Base-by-base conservation (phyloP, 2,113 vertebrate species). In the Agapornis roseicollis region DNA sequence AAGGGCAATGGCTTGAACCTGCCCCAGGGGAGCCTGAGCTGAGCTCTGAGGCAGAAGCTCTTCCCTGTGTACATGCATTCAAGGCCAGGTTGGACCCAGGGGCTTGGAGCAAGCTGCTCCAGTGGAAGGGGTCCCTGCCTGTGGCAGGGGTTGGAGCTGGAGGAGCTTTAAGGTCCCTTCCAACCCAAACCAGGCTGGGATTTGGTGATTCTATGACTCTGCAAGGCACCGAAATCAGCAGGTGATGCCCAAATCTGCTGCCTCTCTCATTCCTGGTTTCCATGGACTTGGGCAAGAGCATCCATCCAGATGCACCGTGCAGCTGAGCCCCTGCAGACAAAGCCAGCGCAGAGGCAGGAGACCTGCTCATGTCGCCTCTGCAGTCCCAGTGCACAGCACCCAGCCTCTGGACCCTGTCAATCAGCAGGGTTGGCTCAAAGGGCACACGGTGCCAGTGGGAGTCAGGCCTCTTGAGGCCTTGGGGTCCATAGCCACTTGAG, bases 311-410 rank as follows among this genome's bases (percentile, higher is more conserved):
- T 8, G 11, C 16, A 39, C 11, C 14, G 27, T 16, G 37, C 17
- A 23, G 35, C 52, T 42, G 56, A 79, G n/a, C 15, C 23, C 13
- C 2, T 1, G 12, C 31, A 64, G 33, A 33, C 23, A 52, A 61
- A 25, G 5, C 28, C 56, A 17, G 35, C 1, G 23, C 25, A 39
- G 25, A 37, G 44, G 24, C 44, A 61, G 49, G 20, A 71, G 50
- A 15, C 2, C 29, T 35, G 28, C 7, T 17, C 37, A 13, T 0
- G 1, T 33, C 13, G 2, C 37, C n/a, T 53, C 69, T 79, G 53
- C 6, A 37, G 56, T 44, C 3, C 22, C 55, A 42, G 42, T 0
- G 0, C 5, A 22, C 0, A 4, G 7, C 15, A 61, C 12, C 16
- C 58, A 94, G 74, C 53, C 88, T 88, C 93, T 85, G 80, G 56